These are phyloP conservation scores for Manduca sexta DNA, from an alignment of 1,140 invertebrate genomes.

Conservation along the genomic window DNA sequence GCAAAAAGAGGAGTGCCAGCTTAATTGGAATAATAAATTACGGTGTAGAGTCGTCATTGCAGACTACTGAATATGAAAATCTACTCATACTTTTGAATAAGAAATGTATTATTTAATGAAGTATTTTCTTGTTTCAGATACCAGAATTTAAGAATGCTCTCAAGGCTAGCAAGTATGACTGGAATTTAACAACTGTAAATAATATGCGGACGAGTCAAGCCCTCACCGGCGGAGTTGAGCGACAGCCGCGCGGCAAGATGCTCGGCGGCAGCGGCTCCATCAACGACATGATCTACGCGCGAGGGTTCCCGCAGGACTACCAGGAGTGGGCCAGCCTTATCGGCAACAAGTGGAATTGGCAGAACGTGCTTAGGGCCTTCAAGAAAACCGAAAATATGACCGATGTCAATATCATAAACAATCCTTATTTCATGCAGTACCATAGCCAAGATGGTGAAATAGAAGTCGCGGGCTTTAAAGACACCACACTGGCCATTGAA, in stretches of 20 bases:
- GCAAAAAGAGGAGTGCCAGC: no score
- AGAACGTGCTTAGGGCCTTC: slow-evolving; percentile 74
- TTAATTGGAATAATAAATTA: no score
- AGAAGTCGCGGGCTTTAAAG: slow-evolving; percentile 35
- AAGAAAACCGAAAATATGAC: slow-evolving; percentile 53
- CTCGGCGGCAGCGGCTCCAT: slow-evolving; percentile 83
- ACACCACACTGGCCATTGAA: slow-evolving; percentile 26
- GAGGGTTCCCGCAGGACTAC: slow-evolving; percentile 84
- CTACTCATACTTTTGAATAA: no score
- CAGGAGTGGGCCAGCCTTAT: slow-evolving; percentile 77
- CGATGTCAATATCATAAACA: slow-evolving; percentile 39
- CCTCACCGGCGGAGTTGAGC: slow-evolving; percentile 29
- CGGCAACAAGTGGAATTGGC: slow-evolving; percentile 87
- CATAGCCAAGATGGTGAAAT: slow-evolving; percentile 50
- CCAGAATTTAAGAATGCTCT: slow-evolving; percentile 35
- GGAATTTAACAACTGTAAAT: slow-evolving; percentile 50
- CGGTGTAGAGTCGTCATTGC: no score
- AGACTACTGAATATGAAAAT: no score
- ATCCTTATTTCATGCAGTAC: slow-evolving; percentile 30
- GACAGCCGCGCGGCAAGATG: slow-evolving; percentile 71
- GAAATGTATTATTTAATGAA: no score
- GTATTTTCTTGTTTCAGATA: slow-evolving; percentile 28
- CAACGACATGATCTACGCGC: slow-evolving; percentile 88
- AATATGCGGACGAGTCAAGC: slow-evolving; percentile 41
- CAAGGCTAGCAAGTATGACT: slow-evolving; percentile 43